These are phyloP conservation scores for Agapornis canus DNA, from an alignment of 2,797 vertebrate species.

Conservation along the genomic window DNA sequence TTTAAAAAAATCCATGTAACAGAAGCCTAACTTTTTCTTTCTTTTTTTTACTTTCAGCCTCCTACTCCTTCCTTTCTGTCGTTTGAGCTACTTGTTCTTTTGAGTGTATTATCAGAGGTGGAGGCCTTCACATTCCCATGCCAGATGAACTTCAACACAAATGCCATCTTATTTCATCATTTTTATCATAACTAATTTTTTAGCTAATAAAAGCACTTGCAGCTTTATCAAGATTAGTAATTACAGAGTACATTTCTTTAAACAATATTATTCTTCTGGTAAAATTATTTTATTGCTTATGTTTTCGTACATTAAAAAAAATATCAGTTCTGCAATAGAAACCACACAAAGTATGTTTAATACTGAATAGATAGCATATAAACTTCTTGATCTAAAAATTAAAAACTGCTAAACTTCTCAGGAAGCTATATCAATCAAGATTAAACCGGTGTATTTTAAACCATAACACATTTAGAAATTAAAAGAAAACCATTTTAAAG, in stretches of 20 bases:
- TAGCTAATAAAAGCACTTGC: constrained; percentile 33
- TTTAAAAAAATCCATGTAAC: constrained; percentile 15
- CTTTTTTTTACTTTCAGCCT: background rate
- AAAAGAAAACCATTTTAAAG: background rate
- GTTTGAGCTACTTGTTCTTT: constrained; percentile 21
- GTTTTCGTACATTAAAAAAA: background rate
- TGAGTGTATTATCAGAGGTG: constrained; percentile 10
- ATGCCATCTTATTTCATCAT: constrained; percentile 27
- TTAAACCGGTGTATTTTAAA: background rate
- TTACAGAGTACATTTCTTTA: background rate
- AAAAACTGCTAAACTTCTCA: background rate
- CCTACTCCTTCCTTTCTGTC: constrained; percentile 33
- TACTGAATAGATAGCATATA: background rate
- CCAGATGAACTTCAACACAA: constrained; percentile 60
- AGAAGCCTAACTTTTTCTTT: constrained; percentile 28
- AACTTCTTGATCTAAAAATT: background rate
- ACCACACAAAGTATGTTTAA: background rate
- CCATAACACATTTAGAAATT: background rate
- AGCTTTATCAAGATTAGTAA: constrained; percentile 11
- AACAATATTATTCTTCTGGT: background rate
- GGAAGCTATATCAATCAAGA: background rate
- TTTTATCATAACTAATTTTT: constrained; percentile 48
- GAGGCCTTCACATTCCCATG: constrained; percentile 12
- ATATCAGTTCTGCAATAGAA: background rate
- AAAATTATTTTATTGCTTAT: background rate